Conservation (phyloP, 1,140 invertebrate species). For the Zaprionus nigranus region DNA sequence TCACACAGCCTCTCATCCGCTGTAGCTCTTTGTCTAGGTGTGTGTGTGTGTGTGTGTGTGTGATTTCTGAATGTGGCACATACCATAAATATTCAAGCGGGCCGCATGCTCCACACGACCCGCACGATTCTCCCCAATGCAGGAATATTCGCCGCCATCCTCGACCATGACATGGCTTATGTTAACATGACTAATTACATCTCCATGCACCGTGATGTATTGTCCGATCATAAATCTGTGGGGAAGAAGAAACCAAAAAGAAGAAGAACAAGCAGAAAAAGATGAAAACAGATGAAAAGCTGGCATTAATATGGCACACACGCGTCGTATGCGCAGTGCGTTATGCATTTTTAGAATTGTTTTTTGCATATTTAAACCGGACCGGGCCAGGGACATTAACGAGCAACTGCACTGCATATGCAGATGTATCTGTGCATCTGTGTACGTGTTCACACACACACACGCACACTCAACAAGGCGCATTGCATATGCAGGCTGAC, state of each 20-base stretch:
- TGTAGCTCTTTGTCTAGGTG: constrained; percentile 14
- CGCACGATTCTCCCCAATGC: constrained; percentile 91
- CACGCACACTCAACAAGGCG: constrained; percentile 53
- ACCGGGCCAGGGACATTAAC: constrained; percentile 47
- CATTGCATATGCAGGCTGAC: constrained; percentile 77
- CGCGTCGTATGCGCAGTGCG: constrained; percentile 64
- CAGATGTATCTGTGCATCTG: constrained; percentile 1
- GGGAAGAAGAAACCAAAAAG: constrained; percentile 10
- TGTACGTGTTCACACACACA: constrained; percentile 21
- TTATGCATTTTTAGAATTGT: constrained; percentile 54
- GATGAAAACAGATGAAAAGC: constrained; percentile 41
- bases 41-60: constrained; percentile 14
- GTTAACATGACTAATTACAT: constrained; percentile 94
- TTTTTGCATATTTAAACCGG: constrained; percentile 65
- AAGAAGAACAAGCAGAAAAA: constrained; percentile 21
- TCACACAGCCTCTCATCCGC: neutral
- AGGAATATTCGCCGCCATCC: constrained; percentile 95
- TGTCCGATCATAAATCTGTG: constrained; percentile 91
- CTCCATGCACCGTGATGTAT: constrained; percentile 92
- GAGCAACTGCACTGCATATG: constrained; percentile 29
- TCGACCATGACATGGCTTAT: constrained; percentile 93
- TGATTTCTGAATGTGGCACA: constrained; percentile 69
- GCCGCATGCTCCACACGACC: constrained; percentile 91
- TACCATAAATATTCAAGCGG: constrained; percentile 94
- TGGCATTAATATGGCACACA: constrained; percentile 61